Conservation (phyloP, 2,113 vertebrate species). For the Carlito syrichta region DNA sequence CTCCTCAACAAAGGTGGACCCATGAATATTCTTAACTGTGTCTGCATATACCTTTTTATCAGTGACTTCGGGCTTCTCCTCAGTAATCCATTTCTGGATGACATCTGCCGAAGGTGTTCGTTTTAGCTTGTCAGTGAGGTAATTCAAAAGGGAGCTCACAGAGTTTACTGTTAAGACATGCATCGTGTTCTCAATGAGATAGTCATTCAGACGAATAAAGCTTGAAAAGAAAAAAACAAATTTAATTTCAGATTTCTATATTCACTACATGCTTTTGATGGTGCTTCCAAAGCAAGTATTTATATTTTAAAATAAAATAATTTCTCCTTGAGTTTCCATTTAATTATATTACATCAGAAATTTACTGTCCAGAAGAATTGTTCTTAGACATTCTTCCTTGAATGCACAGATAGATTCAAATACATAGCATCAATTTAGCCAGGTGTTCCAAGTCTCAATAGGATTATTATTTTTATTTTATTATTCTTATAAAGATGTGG, state of each 20-base stretch:
- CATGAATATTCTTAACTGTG: background rate
- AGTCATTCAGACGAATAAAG: constrained; percentile 90
- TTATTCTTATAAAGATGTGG: too few species aligned
- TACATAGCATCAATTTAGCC: background rate
- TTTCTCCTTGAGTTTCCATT: constrained; percentile 16
- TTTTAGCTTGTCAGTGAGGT: constrained; percentile 81
- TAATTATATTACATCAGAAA: background rate
- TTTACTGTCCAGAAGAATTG: background rate
- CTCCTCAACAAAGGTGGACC: background rate
- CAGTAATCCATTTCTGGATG: constrained; percentile 83
- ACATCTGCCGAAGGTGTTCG: constrained; percentile 78
- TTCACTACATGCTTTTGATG: background rate
- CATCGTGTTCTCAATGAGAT: constrained; percentile 87
- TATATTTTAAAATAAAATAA: background rate
- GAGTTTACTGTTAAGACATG: constrained; percentile 85
- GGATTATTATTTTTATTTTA: too few species aligned
- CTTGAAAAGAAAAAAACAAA: constrained; percentile 75
- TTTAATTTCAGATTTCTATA: constrained; percentile 10
- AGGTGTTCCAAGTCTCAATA: background rate
- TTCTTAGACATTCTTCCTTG: background rate
- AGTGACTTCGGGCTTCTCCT: constrained; percentile 51
- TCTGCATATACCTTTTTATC: constrained; percentile 78
- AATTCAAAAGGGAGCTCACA: constrained; percentile 79
- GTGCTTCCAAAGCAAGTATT: constrained; percentile 13
- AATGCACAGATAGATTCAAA: constrained; percentile 42